Conservation (phyloP, 2,113 vertebrate species). For the Podilymbus podiceps region DNA sequence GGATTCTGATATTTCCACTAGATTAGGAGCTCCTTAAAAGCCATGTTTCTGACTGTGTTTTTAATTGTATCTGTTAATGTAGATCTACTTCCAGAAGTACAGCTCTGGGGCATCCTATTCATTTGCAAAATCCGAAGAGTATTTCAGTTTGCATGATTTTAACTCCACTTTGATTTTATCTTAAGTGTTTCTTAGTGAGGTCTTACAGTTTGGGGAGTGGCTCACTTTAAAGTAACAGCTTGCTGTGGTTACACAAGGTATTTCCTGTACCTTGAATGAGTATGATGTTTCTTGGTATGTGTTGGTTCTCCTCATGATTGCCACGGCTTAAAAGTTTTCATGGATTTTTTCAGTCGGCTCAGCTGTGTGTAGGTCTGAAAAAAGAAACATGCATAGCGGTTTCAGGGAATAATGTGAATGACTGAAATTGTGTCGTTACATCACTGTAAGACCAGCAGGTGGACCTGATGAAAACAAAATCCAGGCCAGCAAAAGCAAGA, state of each 20-base stretch:
- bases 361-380: neutral
- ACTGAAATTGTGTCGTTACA: neutral
- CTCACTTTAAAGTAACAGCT: neutral
- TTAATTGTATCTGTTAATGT: neutral
- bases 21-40: neutral
- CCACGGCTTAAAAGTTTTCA: neutral
- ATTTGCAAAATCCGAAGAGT: neutral
- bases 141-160: neutral
- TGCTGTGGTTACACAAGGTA: neutral
- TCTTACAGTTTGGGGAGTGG: neutral
- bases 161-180: neutral
- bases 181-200: neutral
- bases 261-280: neutral
- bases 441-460: neutral
- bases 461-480: neutral
- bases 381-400: neutral
- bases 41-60: neutral
- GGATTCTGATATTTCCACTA: neutral
- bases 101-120: neutral
- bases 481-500: neutral
- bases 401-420: neutral
- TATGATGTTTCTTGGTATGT: neutral
- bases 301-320: neutral
- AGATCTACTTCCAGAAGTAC: neutral
- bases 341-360: neutral